These are phyloP conservation scores for Willisornis vidua DNA, from an alignment of 2,113 vertebrate genomes.

Conservation along the genomic window DNA sequence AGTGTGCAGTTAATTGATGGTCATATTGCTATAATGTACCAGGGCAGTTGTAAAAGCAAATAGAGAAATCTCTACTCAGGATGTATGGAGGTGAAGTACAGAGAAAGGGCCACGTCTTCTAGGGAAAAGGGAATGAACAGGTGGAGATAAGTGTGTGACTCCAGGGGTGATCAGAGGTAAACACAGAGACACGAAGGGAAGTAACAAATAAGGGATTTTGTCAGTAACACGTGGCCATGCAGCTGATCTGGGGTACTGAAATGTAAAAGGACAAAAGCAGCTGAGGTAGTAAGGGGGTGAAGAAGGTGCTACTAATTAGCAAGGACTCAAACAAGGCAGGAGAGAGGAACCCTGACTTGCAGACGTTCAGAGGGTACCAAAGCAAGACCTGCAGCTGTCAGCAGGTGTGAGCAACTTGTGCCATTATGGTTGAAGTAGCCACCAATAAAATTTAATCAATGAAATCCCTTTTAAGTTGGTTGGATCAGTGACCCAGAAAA, in stretches of 20 bases:
- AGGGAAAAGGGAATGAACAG: neutral
- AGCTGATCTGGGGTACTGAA: neutral
- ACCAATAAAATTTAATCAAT: constrained; percentile 85
- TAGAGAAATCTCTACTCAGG: neutral
- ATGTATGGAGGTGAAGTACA: neutral
- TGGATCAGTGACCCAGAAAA: constrained; percentile 91
- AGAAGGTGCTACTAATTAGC: neutral
- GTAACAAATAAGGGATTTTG: neutral
- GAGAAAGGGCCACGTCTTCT: neutral
- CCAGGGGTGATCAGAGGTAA: neutral
- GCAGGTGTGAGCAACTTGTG: constrained; percentile 39
- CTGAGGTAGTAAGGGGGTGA: neutral
- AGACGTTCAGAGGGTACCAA: neutral
- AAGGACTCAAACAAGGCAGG: neutral
- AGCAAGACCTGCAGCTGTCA: neutral
- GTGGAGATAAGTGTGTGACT: rapidly evolving
- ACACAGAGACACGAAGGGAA: neutral
- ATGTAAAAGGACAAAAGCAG: neutral
- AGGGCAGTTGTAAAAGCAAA: constrained; percentile 27
- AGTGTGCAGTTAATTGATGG: constrained; percentile 81
- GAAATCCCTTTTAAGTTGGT: constrained; percentile 81
- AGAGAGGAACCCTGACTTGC: neutral
- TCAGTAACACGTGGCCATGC: rapidly evolving
- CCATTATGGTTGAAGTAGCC: constrained; percentile 69
- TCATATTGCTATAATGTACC: constrained; percentile 62